A percentile compares a stretch with the other conserved stretches of the same genome.
Evolutionary conservation across 2,797 vertebrate genomes (phyloP).

Genomic region (Cryptoblepharus egeriae): DNA sequence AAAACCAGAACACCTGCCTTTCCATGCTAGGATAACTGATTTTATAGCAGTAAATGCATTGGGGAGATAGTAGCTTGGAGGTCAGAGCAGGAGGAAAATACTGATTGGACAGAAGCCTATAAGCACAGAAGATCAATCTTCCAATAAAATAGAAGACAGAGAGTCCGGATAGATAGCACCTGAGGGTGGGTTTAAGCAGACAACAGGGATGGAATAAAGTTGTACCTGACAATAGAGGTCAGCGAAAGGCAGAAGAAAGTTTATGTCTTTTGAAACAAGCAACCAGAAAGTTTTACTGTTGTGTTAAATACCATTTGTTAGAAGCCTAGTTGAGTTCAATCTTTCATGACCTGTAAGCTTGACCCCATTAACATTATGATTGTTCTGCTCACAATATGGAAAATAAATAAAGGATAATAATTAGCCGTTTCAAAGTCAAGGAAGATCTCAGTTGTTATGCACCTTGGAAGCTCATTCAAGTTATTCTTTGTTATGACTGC

Average conservation of each 20-base stretch:
- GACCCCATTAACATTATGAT: background rate
- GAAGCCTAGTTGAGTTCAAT: background rate
- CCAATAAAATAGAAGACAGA: slow-evolving; percentile 13
- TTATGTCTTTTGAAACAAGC: background rate
- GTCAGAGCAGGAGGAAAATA: background rate
- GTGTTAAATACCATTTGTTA: slow-evolving; percentile 38
- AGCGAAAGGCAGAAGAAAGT: background rate
- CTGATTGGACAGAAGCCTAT: background rate
- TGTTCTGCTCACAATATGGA: background rate
- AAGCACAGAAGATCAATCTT: slow-evolving; percentile 38
- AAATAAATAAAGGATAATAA: background rate
- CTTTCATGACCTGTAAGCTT: background rate
- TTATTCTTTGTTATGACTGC: background rate
- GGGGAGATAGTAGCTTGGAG: background rate
- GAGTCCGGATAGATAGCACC: background rate
- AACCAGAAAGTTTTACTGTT: background rate
- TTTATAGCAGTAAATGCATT: background rate
- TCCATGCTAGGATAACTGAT: slow-evolving; percentile 14
- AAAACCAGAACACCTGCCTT: slow-evolving; percentile 26
- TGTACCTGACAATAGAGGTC: background rate
- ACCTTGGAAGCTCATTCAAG: background rate
- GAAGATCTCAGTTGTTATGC: background rate
- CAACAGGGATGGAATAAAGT: background rate
- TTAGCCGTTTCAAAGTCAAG: background rate
- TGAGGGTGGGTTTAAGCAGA: background rate